phyloP scores from a whole-genome alignment of 2,888 invertebrate genomes.

The Drosophila nigritarsus region DNA sequence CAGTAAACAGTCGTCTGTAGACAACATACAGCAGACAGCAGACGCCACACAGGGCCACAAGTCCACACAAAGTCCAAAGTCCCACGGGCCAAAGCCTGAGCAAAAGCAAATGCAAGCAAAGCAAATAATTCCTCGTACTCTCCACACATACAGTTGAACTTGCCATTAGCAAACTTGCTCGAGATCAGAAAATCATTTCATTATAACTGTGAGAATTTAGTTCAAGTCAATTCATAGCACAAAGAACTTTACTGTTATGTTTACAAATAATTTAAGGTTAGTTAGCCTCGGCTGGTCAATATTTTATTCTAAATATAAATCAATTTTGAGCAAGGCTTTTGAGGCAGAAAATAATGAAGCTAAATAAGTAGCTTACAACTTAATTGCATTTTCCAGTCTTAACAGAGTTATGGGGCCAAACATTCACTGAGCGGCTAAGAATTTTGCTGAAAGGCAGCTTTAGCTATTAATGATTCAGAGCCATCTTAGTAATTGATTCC shows the following conservation, averaged over 20 bases:
- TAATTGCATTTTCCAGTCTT: not conserved
- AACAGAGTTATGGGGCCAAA: too few relatives aligned
- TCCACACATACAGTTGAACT: not conserved
- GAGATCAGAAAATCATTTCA: not conserved
- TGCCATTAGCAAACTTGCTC: not conserved
- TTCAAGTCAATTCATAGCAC: not conserved
- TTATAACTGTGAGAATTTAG: not conserved
- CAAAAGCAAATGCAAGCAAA: slow-evolving; percentile 17
- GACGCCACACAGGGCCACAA: slow-evolving; percentile 41
- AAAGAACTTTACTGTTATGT: not conserved
- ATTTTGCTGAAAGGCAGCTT: not conserved
- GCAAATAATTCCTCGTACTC: slow-evolving; percentile 13
- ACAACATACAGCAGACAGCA: slow-evolving; percentile 36
- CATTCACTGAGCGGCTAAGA: too few relatives aligned
- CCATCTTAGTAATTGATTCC: not conserved
- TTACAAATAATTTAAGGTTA: not conserved
- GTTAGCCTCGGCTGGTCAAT: not conserved
- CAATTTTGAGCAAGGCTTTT: not conserved
- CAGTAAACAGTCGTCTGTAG: slow-evolving; percentile 44
- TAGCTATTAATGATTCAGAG: not conserved
- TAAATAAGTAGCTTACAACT: not conserved
- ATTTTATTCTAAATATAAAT: not conserved
- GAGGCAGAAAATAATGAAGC: not conserved
- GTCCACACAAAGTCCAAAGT: slow-evolving; percentile 47
- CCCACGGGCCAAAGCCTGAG: slow-evolving; percentile 25